Conservation (phyloP, 2,888 invertebrate species). For the Stenolophus ochropezus region DNA sequence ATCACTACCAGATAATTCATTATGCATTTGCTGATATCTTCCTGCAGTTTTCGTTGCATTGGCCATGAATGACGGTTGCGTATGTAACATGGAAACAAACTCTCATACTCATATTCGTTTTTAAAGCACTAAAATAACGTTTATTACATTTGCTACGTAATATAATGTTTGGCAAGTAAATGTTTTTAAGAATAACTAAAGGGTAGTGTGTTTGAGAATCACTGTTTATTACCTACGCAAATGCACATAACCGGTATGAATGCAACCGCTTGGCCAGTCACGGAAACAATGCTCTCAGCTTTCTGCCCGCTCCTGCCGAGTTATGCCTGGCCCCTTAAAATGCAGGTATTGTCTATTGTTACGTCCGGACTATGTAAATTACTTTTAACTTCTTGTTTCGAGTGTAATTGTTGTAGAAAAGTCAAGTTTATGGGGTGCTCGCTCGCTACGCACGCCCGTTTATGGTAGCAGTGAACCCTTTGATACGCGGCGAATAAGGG, state of each 20-base stretch:
- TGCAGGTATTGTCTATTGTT: slow-evolving; percentile 56
- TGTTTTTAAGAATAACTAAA: background rate
- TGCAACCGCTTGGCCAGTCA: slow-evolving; percentile 7
- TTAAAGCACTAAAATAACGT: too few species aligned
- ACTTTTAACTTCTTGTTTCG: slow-evolving; percentile 51
- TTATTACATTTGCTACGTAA: background rate
- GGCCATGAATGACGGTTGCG: too few species aligned
- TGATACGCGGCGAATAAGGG: slow-evolving; percentile 7
- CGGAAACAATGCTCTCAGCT: slow-evolving; percentile 48
- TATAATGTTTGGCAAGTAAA: background rate
- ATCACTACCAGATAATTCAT: too few species aligned
- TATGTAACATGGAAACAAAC: too few species aligned
- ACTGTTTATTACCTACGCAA: slow-evolving; percentile 22
- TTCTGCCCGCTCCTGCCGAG: slow-evolving; percentile 15
- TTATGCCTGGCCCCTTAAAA: slow-evolving; percentile 26
- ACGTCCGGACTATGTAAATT: slow-evolving; percentile 54
- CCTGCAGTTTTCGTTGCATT: too few species aligned
- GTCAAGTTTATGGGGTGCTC: slow-evolving; percentile 46
- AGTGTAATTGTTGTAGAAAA: slow-evolving; percentile 53
- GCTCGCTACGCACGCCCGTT: slow-evolving; percentile 4
- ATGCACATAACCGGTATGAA: slow-evolving; percentile 52
- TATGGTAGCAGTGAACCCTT: slow-evolving; percentile 32
- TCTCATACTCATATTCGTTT: too few species aligned
- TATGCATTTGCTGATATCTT: too few species aligned
- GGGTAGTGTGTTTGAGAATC: slow-evolving; percentile 12